Conservation (phyloP, 2,113 vertebrate species). For the Xiphophorus couchianus region DNA sequence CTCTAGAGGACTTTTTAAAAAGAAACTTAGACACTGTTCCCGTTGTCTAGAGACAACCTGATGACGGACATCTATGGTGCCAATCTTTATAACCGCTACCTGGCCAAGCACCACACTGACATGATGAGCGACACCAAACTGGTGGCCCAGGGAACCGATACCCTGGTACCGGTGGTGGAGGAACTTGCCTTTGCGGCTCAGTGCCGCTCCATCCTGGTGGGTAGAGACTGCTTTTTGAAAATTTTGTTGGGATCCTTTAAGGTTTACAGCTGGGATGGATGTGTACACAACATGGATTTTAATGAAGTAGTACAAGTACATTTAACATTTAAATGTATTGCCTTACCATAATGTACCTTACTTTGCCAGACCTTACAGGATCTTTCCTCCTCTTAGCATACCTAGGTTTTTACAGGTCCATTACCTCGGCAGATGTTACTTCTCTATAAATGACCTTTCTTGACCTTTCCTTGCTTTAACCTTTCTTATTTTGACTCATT, state of each 20-base stretch:
- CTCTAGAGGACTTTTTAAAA: background rate
- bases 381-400: no score
- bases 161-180: constrained; percentile 21
- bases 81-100: constrained; percentile 89
- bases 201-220: constrained; percentile 85
- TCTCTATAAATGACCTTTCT: no score
- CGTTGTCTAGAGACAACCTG: constrained; percentile 84
- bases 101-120: constrained; percentile 68
- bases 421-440: no score
- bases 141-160: constrained; percentile 51
- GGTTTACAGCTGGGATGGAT: no score
- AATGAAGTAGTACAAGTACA: no score
- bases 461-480: background rate
- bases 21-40: background rate
- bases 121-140: constrained; percentile 44
- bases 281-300: no score
- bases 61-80: constrained; percentile 92
- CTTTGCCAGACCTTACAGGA: background rate
- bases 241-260: background rate
- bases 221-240: background rate
- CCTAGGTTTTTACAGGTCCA: background rate
- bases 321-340: background rate
- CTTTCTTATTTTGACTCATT: background rate
- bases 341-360: background rate
- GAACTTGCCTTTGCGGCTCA: constrained; percentile 69